phyloP scores from a whole-genome alignment of 2,797 vertebrate genomes.

The Ceryle rudis region DNA sequence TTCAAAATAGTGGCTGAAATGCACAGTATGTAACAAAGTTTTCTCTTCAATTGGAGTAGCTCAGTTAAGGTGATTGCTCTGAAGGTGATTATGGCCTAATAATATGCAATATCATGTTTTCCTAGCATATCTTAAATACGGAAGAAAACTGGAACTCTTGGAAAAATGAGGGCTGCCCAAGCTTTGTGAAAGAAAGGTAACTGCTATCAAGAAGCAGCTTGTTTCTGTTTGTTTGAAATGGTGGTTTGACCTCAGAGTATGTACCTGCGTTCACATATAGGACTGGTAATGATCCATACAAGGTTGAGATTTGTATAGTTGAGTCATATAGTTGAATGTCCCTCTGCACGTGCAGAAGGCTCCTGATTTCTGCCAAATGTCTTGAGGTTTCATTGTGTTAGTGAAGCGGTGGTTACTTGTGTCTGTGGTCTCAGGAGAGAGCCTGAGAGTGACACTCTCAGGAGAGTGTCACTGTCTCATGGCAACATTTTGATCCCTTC shows the following conservation, averaged over 20 bases:
- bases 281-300: neutral
- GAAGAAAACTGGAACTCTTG: constrained; percentile 99
- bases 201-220: neutral
- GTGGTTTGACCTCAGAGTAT: neutral
- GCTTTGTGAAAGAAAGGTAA: constrained; percentile 98
- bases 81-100: neutral
- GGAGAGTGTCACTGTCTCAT: neutral
- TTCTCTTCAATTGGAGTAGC: neutral
- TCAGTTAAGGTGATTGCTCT: neutral
- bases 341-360: neutral
- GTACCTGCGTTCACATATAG: neutral
- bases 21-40: neutral
- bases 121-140: constrained; percentile 94
- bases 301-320: neutral
- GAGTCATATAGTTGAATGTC: neutral
- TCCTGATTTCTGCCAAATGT: neutral
- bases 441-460: too few relatives aligned
- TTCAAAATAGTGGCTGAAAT: neutral
- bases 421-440: neutral
- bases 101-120: constrained; percentile 16
- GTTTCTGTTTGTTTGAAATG: neutral
- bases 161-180: constrained; percentile 98
- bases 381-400: neutral
- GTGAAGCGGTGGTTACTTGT: neutral
- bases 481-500: neutral